A percentile compares a stretch with the other conserved stretches of the same genome.
These are phyloP conservation scores for Hydropsyche betteni DNA, from an alignment of 2,888 invertebrate genomes.

Conservation along the genomic window DNA sequence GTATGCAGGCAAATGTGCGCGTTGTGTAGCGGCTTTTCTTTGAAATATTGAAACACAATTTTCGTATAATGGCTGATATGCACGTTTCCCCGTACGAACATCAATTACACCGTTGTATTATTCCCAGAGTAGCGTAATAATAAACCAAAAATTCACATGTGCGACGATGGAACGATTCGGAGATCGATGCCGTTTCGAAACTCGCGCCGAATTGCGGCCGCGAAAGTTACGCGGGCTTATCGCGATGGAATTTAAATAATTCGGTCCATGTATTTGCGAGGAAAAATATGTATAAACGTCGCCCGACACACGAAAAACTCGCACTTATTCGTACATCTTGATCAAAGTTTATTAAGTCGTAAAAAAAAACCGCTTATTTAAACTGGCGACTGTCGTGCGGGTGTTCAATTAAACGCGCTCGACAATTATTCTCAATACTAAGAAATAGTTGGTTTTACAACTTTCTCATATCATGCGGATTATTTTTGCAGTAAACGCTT, in stretches of 20 bases:
- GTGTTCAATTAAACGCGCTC: slow-evolving; percentile 18
- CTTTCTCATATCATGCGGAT: background rate
- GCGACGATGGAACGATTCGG: background rate
- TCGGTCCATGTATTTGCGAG: background rate
- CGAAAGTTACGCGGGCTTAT: background rate
- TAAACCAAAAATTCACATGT: slow-evolving; percentile 19
- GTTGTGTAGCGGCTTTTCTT: slow-evolving; percentile 16
- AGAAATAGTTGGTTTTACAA: slow-evolving; percentile 20
- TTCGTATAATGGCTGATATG: slow-evolving; percentile 3
- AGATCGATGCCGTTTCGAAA: too few species aligned
- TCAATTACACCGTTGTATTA: slow-evolving; percentile 1
- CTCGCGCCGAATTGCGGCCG: too few species aligned
- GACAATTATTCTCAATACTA: slow-evolving; percentile 1
- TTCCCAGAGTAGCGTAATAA: slow-evolving; percentile 13
- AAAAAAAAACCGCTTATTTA: slow-evolving; percentile 16
- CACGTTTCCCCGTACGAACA: slow-evolving; percentile 16
- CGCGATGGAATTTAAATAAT: background rate
- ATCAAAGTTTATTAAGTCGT: slow-evolving; percentile 18
- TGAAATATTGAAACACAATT: slow-evolving; percentile 25
- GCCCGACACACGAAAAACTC: background rate
- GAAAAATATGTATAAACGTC: background rate
- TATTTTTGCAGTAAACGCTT: slow-evolving; percentile 4
- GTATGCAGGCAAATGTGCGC: background rate
- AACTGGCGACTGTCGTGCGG: slow-evolving; percentile 16
- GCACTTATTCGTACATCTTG: background rate